Base-by-base conservation (phyloP, 2,113 vertebrate species). In the Ailurus styani region DNA sequence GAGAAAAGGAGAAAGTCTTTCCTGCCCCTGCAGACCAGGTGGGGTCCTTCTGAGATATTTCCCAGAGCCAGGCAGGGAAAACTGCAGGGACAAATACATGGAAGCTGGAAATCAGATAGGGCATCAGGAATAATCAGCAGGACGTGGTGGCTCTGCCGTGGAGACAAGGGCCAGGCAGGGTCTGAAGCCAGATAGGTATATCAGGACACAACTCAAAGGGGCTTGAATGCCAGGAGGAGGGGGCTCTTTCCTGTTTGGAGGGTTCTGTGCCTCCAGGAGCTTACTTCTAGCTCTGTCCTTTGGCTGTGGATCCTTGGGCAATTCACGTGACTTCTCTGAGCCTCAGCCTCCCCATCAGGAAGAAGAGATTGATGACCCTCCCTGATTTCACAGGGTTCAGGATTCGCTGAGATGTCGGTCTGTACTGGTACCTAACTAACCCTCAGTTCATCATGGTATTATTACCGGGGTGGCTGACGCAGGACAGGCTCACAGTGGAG, bases 391-490 rank as follows among this genome's bases (percentile, higher is more conserved):
- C 54, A 73, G 52, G 50, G 9, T 50, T 25, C 50, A 40, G 72
- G 62, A 62, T 50, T 42, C 45, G 17, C 34, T 3, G 17, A 47
- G 72, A 31, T 31, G 29, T 62, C n/a, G n/a, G n/a, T n/a, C n/a
- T n/a, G n/a, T n/a, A n/a, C 64, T 66, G 45, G 9, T 8, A 25
- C 29, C 45, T 25, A 34, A 31, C 0, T n/a, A 6, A 9, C 40
- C 37, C 77, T 11, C 68, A 21, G 0, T 2, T 15, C 25, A 23
- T 25, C 83, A 6, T 2, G 6, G 18, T 29, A 23, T 29, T 14
- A 7, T 9, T 29, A 5, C 27, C 1, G 0, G 1, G 20, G 29
- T 13, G 20, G 57, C n/a, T 6, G 7, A 40, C 8, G 0, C 3
- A n/a, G 64, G 79, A 73, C 87, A 29, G 14, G n/a, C 34, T 42